Base-by-base conservation (phyloP, 2,888 invertebrate genomes). In the Hypercompe scribonia region DNA sequence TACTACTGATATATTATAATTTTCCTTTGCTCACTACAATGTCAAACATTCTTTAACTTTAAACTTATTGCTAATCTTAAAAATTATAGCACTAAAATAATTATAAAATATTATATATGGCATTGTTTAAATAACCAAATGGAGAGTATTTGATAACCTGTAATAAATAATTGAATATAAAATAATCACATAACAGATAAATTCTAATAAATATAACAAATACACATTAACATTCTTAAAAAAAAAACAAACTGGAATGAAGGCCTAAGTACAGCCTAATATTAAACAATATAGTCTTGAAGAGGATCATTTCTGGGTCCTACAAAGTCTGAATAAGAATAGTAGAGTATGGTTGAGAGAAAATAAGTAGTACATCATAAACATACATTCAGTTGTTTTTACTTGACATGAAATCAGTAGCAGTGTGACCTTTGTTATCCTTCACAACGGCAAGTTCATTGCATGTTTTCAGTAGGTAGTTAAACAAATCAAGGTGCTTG, bases 401-500 rank as follows among this genome's bases (percentile, higher is more conserved):
- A 39, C 42, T 73, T n/a, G 34, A 65, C 64, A 73, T 74, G 50
- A 77, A 79, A 71, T 80, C 78, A 46, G 73, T 68, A 65, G 96
- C 92, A 76, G 90, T 89, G 81, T 91, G 92, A 68, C 95, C 96
- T 89, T 94, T 94, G 64, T 86, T 82, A 84, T 95, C 95, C 88
- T 91, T 89, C 67, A 94, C 87, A 69, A 86, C 75, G 54, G 78
- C 79, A 39, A 95, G 87, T 80, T 84, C 88, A 61, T 92, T 95
- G 89, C 91, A 93, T 65, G 88, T 88, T 75, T 93, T 83, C 36
- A 95, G 75, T 65, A 97, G 89, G 75, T 92, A 86, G 63, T 93
- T 83, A 65, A 95, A 88, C 65, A 97, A 90, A 39, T 95, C 91
- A 63, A 78, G 80, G 80, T 96, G 96, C 61, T 96, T 96, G 72